phyloP scores from a whole-genome alignment of 2,797 vertebrate genomes.

The Pitangus sulphuratus region DNA sequence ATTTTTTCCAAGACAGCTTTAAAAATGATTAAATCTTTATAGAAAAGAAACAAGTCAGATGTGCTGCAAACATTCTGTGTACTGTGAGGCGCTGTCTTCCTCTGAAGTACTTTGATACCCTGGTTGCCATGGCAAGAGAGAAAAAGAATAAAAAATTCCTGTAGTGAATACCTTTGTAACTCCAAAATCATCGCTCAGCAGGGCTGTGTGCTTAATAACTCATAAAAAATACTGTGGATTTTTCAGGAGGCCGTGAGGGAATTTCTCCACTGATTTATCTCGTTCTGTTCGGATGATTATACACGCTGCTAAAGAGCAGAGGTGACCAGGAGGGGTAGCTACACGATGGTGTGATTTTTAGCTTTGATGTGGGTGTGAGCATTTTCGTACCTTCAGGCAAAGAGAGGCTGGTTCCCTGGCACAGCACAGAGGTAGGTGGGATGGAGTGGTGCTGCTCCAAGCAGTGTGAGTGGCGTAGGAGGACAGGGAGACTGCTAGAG shows the following conservation, averaged over 20 bases:
- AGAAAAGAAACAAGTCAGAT: background rate
- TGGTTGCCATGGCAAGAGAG: conserved; percentile 65
- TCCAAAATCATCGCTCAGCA: conserved; percentile 45
- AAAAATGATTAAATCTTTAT: background rate
- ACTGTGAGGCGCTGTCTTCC: background rate
- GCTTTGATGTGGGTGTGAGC: background rate
- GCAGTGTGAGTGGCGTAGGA: fast-evolving
- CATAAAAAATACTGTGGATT: background rate
- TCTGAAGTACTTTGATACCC: conserved; percentile 5
- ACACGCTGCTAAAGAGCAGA: background rate
- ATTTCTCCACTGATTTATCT: background rate
- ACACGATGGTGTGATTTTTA: background rate
- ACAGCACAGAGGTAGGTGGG: fast-evolving
- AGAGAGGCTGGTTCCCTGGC: background rate
- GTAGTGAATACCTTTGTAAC: conserved; percentile 30
- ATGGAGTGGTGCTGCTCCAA: background rate
- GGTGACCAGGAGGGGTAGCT: background rate
- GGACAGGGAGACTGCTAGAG: background rate
- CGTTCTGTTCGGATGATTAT: background rate
- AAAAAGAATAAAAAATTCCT: conserved; percentile 54
- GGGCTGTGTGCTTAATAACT: conserved; percentile 52
- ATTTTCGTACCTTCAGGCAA: background rate
- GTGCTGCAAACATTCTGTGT: conserved; percentile 12
- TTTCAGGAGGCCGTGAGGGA: background rate
- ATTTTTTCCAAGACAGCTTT: background rate